Base-by-base conservation (phyloP, 1,140 invertebrate genomes). In the Bilobella aurantiaca region DNA sequence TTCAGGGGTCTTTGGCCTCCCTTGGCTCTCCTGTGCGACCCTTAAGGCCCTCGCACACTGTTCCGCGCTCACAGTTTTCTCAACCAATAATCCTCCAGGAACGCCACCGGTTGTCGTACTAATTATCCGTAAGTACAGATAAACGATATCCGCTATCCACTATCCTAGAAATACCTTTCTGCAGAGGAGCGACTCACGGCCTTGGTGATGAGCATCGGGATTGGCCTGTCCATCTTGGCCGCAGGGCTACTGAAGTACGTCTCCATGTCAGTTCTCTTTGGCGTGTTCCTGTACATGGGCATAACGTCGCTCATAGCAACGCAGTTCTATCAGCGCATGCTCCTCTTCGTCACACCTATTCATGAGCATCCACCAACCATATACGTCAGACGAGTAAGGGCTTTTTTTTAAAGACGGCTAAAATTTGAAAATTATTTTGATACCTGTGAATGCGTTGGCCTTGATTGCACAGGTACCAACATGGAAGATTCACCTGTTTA, bases 1-100 rank as follows among this genome's bases (percentile, higher is more conserved):
- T 14, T 90, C 87, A 75, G 89, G 88, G 0, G 75, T 93, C 53
- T 84, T 94, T 69, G 94, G 94, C 1, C 85, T 92, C 23, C 93
- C 94, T 0, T 95, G 90, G 90, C 88, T 96, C 78, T 95, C 90
- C 76, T 93, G 93, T 0, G 94, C 94, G 0, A 95, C 93, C 1
- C 93, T 98, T 0, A 64, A 60, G 31, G 63, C 91, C 0, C 85
- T 98, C 16, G 89, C 92, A 1, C 95, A 98, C 76, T 89, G 93
- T 1, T 89, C 90, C 0, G 89, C 93, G 0, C 82, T 98, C 1
- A 95, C 92, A 12, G 85, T 96, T 0, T 93, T 93, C 88, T 93
- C 91, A 2, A 83, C 86, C 21, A 94, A 89, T 0, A 91, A 95
- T 74, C 93, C 93, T 18, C 94, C 95, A 57, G 95, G 95, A 69